phyloP scores from a whole-genome alignment of 2,797 vertebrate species.

The Heterohyrax brucei region DNA sequence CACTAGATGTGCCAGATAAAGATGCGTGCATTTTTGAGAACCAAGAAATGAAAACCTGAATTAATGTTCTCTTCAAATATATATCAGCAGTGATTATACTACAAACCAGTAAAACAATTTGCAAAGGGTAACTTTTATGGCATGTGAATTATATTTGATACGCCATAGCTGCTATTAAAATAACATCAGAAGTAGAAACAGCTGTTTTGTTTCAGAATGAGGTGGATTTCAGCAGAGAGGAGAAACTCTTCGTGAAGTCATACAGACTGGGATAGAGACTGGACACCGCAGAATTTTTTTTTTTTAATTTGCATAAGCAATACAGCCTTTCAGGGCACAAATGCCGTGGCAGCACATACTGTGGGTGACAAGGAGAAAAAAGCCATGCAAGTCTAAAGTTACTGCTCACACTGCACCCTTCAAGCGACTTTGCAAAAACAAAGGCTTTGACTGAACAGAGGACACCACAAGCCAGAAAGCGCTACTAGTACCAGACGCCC shows the following conservation, averaged over 20 bases:
- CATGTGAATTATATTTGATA: neutral
- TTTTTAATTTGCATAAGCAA: neutral
- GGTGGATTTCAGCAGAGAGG: neutral
- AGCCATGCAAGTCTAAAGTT: constrained; percentile 9
- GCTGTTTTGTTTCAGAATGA: constrained; percentile 15
- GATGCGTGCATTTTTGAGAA: neutral
- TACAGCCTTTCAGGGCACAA: neutral
- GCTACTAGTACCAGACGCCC: constrained; percentile 54
- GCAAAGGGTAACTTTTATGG: neutral
- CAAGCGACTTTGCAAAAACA: constrained; percentile 74
- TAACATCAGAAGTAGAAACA: neutral
- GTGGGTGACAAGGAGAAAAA: constrained; percentile 27
- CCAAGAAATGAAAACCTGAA: neutral
- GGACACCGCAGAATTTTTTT: neutral
- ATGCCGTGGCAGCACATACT: neutral
- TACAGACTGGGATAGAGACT: neutral
- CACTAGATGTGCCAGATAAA: neutral
- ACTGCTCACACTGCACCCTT: constrained; percentile 62
- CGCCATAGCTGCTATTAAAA: neutral
- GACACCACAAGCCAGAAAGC: constrained; percentile 69
- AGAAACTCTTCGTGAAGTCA: neutral
- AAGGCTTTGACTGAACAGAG: constrained; percentile 68
- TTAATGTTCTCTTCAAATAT: constrained; percentile 45
- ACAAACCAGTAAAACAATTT: neutral
- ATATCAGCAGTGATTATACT: neutral